These are phyloP conservation scores for Drosophila tsacasi DNA, from an alignment of 1,140 invertebrate genomes.

Conservation along the genomic window DNA sequence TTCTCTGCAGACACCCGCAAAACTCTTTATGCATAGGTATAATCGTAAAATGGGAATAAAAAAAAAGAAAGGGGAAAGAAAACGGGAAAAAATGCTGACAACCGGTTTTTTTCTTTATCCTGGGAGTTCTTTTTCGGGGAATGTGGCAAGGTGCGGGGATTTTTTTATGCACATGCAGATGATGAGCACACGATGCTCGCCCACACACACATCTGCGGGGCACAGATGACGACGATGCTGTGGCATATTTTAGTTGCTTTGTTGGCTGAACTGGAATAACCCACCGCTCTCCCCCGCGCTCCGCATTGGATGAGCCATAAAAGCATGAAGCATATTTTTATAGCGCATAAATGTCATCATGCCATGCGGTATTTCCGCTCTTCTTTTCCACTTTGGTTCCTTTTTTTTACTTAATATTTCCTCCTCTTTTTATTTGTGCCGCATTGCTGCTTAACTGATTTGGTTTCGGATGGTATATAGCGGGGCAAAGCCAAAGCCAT, in stretches of 20 bases:
- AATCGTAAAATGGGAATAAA: conserved; percentile 50
- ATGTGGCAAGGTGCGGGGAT: conserved; percentile 26
- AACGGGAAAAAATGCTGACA: conserved; percentile 35
- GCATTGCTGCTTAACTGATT: conserved; percentile 13
- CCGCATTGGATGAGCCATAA: conserved; percentile 57
- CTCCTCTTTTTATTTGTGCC: conserved; percentile 1
- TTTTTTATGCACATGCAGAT: conserved; percentile 51
- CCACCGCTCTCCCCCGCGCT: not conserved
- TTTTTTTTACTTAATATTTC: conserved; percentile 11
- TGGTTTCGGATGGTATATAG: not conserved
- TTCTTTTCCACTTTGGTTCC: not conserved
- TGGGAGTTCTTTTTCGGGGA: conserved; percentile 10
- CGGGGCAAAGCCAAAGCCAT: not conserved
- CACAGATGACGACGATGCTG: conserved; percentile 48
- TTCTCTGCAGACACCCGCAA: conserved; percentile 34
- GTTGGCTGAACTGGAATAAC: conserved; percentile 47
- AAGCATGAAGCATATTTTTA: conserved; percentile 78
- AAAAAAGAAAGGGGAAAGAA: not conserved
- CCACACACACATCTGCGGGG: conserved; percentile 32
- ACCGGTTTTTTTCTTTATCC: conserved; percentile 39
- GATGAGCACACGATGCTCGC: conserved; percentile 50
- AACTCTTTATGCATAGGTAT: conserved; percentile 58
- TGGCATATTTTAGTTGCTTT: conserved; percentile 68
- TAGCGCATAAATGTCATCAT: conserved; percentile 80
- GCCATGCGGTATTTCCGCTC: conserved; percentile 61